Evolutionary conservation across 2,797 vertebrate genomes (phyloP).

Genomic region (Gephyroberyx darwinii): DNA sequence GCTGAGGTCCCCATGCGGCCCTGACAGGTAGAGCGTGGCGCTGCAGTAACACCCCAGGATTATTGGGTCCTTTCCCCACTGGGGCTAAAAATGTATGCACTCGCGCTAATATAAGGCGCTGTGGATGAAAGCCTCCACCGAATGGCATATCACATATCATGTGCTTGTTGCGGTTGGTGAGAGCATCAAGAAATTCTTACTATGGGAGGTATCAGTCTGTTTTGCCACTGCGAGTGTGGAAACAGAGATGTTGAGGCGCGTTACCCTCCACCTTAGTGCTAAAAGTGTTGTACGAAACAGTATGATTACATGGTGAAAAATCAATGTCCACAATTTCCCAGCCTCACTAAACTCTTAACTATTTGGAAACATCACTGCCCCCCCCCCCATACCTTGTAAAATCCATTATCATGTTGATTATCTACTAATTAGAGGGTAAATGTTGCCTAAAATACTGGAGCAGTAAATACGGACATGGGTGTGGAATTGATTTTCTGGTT

Average conservation of each 20-base stretch:
- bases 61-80: too few species aligned
- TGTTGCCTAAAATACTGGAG: slow-evolving; percentile 51
- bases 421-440: slow-evolving; percentile 68
- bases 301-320: neutral
- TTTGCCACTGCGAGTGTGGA: neutral
- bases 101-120: too few species aligned
- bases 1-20: too few species aligned
- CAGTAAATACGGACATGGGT: slow-evolving; percentile 55
- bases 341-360: slow-evolving; percentile 4
- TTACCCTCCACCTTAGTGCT: slow-evolving; percentile 25
- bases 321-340: neutral
- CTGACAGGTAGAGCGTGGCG: too few species aligned
- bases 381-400: slow-evolving; percentile 52
- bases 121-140: too few species aligned
- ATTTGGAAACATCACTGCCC: neutral
- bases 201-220: too few species aligned
- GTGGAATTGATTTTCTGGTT: slow-evolving; percentile 69
- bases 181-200: too few species aligned
- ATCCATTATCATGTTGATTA: slow-evolving; percentile 71
- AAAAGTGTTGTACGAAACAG: neutral
- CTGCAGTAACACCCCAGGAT: too few species aligned
- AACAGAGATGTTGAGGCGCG: neutral
- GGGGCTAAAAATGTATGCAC: too few species aligned
- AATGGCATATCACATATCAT: too few species aligned
- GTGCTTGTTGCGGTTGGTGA: too few species aligned